Conservation (phyloP, 2,113 vertebrate species). For the Myotis yumanensis region DNA sequence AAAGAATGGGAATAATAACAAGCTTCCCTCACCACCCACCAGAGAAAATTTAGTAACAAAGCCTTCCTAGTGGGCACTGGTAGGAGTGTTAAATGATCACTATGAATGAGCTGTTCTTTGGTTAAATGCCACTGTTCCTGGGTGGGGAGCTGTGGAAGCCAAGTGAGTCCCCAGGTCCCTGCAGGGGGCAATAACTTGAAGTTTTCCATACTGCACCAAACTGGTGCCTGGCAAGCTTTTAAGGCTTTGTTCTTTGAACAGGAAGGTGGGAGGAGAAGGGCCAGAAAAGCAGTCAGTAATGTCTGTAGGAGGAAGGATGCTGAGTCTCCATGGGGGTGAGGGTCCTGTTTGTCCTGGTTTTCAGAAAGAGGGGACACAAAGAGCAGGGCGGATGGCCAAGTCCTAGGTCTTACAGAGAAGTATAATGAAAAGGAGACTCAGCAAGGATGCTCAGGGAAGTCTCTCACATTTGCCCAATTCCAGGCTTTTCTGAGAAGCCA, state of each 20-base stretch:
- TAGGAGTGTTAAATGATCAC: not conserved
- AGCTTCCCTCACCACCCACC: not conserved
- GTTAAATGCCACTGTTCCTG: not conserved
- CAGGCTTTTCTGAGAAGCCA: not conserved
- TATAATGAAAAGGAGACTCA: not conserved
- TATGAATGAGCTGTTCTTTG: not conserved
- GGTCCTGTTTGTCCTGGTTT: not conserved
- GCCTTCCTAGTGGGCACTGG: not conserved
- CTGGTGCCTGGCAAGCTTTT: not conserved
- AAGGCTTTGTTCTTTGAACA: conserved; percentile 13
- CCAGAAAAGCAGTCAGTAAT: not conserved
- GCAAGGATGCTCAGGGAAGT: not conserved
- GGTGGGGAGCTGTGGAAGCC: not conserved
- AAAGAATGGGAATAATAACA: not conserved
- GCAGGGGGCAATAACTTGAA: not conserved
- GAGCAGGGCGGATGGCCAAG: not conserved
- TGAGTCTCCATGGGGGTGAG: not conserved
- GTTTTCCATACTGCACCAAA: not conserved
- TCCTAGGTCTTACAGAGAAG: not conserved
- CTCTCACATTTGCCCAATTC: not conserved
- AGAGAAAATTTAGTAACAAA: conserved; percentile 26
- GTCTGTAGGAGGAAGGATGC: not conserved
- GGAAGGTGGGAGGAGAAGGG: not conserved
- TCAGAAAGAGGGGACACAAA: not conserved
- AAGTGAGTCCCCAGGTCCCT: not conserved